These are phyloP conservation scores for Sylvia borin DNA, from an alignment of 2,797 vertebrate species.

Conservation along the genomic window DNA sequence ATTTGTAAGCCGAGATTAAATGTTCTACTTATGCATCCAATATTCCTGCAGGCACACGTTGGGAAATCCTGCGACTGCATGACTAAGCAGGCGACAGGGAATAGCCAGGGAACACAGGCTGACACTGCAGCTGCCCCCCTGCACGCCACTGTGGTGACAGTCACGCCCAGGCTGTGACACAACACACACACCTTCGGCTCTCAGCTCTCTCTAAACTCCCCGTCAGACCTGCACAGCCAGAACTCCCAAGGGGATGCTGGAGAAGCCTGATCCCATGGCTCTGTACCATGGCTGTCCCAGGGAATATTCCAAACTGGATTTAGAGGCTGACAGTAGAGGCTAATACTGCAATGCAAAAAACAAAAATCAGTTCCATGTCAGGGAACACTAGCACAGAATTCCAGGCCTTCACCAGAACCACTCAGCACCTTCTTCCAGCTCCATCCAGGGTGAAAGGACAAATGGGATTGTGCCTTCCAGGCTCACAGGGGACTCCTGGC, in stretches of 20 bases:
- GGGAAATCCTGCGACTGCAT: not conserved
- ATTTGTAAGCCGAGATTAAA: not conserved
- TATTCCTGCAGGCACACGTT: not conserved
- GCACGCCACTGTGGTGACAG: not conserved
- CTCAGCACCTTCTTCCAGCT: not conserved
- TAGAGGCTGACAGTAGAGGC: not conserved
- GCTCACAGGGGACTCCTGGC: not conserved
- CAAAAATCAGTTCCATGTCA: not conserved
- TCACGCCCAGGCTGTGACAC: not conserved
- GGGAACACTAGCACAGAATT: not conserved
- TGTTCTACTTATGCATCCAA: not conserved
- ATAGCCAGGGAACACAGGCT: not conserved
- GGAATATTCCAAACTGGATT: not conserved
- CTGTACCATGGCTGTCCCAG: too few species aligned
- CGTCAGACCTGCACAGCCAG: not conserved
- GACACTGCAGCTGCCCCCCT: not conserved
- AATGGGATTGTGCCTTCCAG: not conserved
- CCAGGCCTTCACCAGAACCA: not conserved
- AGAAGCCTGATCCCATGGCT: not conserved
- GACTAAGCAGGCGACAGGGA: conserved; percentile 28
- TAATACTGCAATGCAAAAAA: not conserved
- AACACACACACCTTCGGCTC: not conserved
- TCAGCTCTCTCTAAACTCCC: not conserved
- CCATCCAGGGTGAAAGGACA: not conserved
- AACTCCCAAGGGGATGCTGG: not conserved